These are phyloP conservation scores for Lacerta agilis DNA, from an alignment of 2,797 vertebrate species.

Conservation along the genomic window DNA sequence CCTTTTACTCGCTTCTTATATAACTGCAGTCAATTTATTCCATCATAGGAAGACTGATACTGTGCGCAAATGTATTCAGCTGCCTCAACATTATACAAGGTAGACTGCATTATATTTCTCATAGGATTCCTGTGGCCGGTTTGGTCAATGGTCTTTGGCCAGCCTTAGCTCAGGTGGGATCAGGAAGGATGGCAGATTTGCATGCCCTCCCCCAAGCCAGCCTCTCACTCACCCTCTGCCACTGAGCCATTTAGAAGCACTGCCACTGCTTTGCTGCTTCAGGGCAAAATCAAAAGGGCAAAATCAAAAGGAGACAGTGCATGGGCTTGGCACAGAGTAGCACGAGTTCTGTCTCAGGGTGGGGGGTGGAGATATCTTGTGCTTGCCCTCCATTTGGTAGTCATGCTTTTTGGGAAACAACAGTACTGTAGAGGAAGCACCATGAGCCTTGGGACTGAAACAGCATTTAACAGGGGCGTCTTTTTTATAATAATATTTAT, in stretches of 20 bases:
- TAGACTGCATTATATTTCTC: not conserved
- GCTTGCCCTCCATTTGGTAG: not conserved
- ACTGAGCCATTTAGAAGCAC: no score
- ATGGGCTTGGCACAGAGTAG: no score
- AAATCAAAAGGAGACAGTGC: no score
- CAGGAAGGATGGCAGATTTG: not conserved
- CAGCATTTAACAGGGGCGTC: not conserved
- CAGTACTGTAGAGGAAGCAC: not conserved
- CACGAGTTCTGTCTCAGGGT: no score
- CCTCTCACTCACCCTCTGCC: no score
- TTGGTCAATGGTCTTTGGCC: not conserved
- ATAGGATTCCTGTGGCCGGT: not conserved
- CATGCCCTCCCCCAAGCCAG: no score
- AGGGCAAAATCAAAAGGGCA: no score
- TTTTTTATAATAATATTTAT: no score
- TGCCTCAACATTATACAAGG: not conserved
- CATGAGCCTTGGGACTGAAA: not conserved
- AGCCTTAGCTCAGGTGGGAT: not conserved
- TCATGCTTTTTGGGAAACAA: not conserved
- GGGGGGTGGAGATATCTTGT: no score
- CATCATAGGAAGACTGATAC: no score
- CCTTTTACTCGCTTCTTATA: not conserved
- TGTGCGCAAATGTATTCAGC: not conserved
- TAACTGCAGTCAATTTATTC: not conserved
- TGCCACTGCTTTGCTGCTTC: no score